Base-by-base conservation (phyloP, 1,140 invertebrate genomes). In the Zelostemma sp. region DNA sequence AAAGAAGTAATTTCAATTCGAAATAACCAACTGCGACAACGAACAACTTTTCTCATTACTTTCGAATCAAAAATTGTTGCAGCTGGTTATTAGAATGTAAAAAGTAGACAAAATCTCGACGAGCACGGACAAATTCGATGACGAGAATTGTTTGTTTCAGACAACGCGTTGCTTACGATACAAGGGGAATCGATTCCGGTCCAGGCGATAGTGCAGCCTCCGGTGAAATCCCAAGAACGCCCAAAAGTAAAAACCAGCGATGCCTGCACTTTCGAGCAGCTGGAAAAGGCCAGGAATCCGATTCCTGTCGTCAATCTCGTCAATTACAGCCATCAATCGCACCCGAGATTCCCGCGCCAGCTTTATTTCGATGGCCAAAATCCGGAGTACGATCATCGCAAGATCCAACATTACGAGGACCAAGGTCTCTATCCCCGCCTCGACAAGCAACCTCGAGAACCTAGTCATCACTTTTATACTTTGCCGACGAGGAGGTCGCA, bases 391-490 rank as follows among this genome's bases (percentile, higher is more conserved):
- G 62, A 72, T 15, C 48, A 48, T 1, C 51, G 63, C 0, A 41
- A 43, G 1, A 35, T 63, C 0, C 49, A 47, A 15, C 57, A 47
- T 8, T 74, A 75, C 21, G 50, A 76, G 0, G 72, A 76, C 12
- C 71, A 76, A 19, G 65, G 55, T 15, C 60, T 21, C 2, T 75
- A 74, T 31, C 62, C 60, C 6, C 69, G 67, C 73, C 31, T 73
- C 68, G 50, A 68, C 72, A 76, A 46, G 16, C 72, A 78, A 25
- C 65, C 48, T 15, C 38, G 18, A 21, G 57, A 56, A n/a, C 14
- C 75, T 16, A 68, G 59, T 50, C 77, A 77, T 43, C 78, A 80
- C 12, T 86, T 84, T 59, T 83, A 81, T 43, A 85, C 84, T 0
- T 38, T 85, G 19, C 83, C 84, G 1, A 77, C 75, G 14, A 71